Evolutionary conservation across 2,888 invertebrate genomes (phyloP).

Genomic region (Oithona nana): DNA sequence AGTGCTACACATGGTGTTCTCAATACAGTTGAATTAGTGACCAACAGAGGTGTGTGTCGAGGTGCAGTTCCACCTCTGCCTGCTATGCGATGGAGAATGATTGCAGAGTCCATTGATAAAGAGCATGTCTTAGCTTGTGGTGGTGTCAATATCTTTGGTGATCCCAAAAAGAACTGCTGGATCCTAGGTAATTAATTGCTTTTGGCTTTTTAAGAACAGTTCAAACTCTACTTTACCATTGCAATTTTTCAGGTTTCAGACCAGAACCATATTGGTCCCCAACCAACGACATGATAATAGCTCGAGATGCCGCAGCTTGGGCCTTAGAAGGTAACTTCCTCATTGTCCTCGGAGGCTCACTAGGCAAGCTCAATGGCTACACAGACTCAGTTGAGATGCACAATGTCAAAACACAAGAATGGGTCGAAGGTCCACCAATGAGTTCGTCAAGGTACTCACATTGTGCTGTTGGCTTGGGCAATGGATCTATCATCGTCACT

Average conservation of each 20-base stretch:
- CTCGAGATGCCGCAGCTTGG: constrained; percentile 14
- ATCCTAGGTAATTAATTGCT: not conserved
- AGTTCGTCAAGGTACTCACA: not conserved
- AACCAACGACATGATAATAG: not conserved
- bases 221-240: too few relatives aligned
- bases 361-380: constrained; percentile 11
- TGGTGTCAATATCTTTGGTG: constrained; percentile 8
- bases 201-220: too few relatives aligned
- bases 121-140: constrained; percentile 11
- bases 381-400: constrained; percentile 8
- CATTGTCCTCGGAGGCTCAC: constrained; percentile 7
- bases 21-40: constrained; percentile 11
- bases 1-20: constrained; percentile 13
- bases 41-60: not conserved
- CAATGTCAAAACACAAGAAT: not conserved
- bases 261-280: constrained; percentile 2
- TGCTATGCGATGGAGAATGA: constrained; percentile 7
- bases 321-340: not conserved
- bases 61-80: constrained; percentile 13
- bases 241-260: too few relatives aligned
- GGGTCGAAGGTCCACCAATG: not conserved
- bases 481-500: constrained; percentile 10
- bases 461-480: constrained; percentile 14
- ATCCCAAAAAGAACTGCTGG: constrained; percentile 15
- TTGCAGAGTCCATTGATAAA: constrained; percentile 7